Evolutionary conservation across 2,113 vertebrate genomes (phyloP), one percentile per base, ranked within the genome.

Genomic region (Malaclemys terrapin): DNA sequence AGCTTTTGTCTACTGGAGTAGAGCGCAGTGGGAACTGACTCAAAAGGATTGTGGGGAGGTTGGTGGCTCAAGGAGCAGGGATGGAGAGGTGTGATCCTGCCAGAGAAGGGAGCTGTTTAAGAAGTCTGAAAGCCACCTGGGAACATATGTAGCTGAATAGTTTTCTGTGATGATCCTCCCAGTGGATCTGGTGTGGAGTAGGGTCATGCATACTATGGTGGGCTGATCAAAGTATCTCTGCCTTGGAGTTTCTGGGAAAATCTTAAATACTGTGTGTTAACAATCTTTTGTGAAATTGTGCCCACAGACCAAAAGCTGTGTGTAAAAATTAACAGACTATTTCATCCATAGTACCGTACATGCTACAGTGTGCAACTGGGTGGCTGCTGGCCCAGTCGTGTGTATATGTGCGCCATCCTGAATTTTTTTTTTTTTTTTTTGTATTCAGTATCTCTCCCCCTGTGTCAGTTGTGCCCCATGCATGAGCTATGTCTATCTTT

Each of bases 91-190:
- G 38, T 69, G 54, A 92, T 35, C 38, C 50, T 96, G 96, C 89
- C 93, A 91, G 89, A 83, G 82, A 95, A 96, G 35, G 84, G 93
- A 87, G 85, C 57, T 94, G 65, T 95, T 91, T 5, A 94, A 91
- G 81, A 92, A 80, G 57, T 84, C 94, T 96, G 93, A 95, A 96
- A 95, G 92, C 85, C 81, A 22, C 85, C n/a, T 89, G 52, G 87
- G 89, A 89, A 82, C 93, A 90, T 96, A 85, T 91, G 96, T 52
- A 94, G 90, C 88, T 91, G 95, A 96, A 96, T 90, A 96, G 92
- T 96, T 97, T 96, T 88, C 89, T 95, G 84, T 94, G 75, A 78
- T 47, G 7, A 78, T 27, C 42, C 13, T 45, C 69, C 93, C 88
- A 86, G 89, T 85, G 86, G 47, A 93, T 92, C 89, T 90, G 75